phyloP scores from a whole-genome alignment of 2,888 invertebrate genomes.

The Hirudinaria manillensis region DNA sequence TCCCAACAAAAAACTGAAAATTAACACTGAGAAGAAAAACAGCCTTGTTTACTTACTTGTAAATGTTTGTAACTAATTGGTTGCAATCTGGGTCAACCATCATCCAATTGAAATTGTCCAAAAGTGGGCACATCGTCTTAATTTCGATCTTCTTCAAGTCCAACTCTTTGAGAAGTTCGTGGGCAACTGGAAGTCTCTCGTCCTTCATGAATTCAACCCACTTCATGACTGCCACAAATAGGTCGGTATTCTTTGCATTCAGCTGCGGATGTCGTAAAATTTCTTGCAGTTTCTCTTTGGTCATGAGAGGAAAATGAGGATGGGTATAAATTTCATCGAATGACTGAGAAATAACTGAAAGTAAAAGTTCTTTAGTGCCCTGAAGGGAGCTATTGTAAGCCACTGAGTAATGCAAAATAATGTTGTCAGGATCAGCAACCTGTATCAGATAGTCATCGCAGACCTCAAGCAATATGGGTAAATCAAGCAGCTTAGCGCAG shows the following conservation, averaged over 20 bases:
- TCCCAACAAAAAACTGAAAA: too few relatives aligned
- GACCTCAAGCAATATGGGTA: conserved; percentile 9
- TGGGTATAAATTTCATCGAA: conserved; percentile 9
- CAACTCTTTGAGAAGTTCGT: too few relatives aligned
- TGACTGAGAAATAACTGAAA: conserved; percentile 9
- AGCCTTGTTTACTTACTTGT: too few relatives aligned
- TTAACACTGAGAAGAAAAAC: too few relatives aligned
- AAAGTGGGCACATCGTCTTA: too few relatives aligned
- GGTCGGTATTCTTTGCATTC: background rate
- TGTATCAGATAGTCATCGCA: conserved; percentile 17
- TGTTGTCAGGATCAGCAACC: conserved; percentile 2
- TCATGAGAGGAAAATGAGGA: background rate
- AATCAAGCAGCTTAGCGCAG: conserved; percentile 15
- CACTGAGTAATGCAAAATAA: conserved; percentile 22
- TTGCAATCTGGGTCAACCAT: too few relatives aligned
- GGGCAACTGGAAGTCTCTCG: too few relatives aligned
- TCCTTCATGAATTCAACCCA: conserved; percentile 11
- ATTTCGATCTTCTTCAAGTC: too few relatives aligned
- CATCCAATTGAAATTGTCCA: too few relatives aligned
- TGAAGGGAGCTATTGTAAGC: conserved; percentile 9
- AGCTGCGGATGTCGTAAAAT: background rate
- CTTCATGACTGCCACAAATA: conserved; percentile 12
- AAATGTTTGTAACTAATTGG: too few relatives aligned
- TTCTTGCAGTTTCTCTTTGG: background rate
- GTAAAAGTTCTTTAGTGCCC: background rate